These are phyloP conservation scores for Rapana venosa DNA, from an alignment of 2,888 invertebrate species.

Conservation along the genomic window DNA sequence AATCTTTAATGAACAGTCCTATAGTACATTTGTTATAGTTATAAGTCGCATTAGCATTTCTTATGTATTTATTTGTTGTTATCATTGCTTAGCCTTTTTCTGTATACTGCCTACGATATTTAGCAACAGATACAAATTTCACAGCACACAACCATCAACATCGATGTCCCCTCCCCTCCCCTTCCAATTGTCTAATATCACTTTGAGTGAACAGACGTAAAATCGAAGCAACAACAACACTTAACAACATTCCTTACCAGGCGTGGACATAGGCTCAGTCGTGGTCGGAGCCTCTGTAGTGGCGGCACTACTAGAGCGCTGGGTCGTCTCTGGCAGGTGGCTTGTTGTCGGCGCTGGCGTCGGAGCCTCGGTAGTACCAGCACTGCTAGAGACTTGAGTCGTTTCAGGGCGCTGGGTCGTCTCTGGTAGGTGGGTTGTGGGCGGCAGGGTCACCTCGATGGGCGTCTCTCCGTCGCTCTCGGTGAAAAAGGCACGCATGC, in stretches of 20 bases:
- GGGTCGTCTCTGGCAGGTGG: background rate
- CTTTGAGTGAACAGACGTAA: too few species aligned
- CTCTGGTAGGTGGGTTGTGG: background rate
- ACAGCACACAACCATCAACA: background rate
- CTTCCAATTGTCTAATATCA: too few species aligned
- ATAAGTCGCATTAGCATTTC: too few species aligned
- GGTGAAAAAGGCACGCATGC: slow-evolving; percentile 4
- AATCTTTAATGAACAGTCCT: too few species aligned
- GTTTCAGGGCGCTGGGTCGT: background rate
- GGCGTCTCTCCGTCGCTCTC: background rate
- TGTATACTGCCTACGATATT: too few species aligned
- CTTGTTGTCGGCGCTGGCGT: background rate
- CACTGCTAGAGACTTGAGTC: background rate
- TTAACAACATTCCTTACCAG: background rate
- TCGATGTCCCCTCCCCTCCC: too few species aligned
- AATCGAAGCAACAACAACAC: too few species aligned
- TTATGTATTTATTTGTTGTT: too few species aligned
- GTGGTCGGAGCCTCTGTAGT: slow-evolving; percentile 1
- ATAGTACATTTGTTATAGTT: too few species aligned
- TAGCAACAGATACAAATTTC: too few species aligned
- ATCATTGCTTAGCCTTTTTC: too few species aligned
- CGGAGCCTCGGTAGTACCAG: background rate
- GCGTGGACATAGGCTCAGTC: background rate
- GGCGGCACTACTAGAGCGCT: background rate
- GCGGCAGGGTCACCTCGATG: background rate